Evolutionary conservation across 2,113 vertebrate species (phyloP), one percentile per base, ranked within the genome.

Genomic region (Natator depressus): DNA sequence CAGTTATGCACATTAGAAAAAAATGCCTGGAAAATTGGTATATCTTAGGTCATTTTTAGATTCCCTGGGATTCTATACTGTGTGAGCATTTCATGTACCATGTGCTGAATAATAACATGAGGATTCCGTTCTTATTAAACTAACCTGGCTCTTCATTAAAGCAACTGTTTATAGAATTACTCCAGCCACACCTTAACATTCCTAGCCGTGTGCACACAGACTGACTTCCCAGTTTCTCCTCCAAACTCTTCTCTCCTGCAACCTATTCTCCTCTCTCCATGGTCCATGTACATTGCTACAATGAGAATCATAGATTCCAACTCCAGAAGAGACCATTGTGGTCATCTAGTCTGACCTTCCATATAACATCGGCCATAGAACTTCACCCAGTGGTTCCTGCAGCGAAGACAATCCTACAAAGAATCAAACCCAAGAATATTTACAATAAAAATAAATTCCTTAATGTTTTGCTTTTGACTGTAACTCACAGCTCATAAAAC

Each of bases 341-440:
- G 13, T 80, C 69, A 27, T 31, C 59, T 0, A 2, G 54, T 49
- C 51, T 78, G 25, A 9, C 53, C 47, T 42, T 3, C 0, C 20
- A 11, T 46, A 46, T 76, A 47, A 76, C 42, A 27, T 27, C 14
- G 8, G 51, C 79, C 82, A 83, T 53, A 87, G 35, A 76, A 91
- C 80, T 38, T 13, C 53, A 59, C 20, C 47, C 85, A 49, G 47
- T 38, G 78, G 25, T 0, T 0, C 24, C 31, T 11, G 25, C 22
- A 2, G 27, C 38, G 47, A 59, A 51, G 1, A 2, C 0, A 0
- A 65, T 81, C 82, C 50, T 79, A 9, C 0, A 1, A 46, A 79
- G 65, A 83, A 42, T 69, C 59, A 78, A 54, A 46, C 72, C 24
- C 65, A 62, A 29, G 49, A 54, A 53, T 25, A 76, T 80, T n/a